Conservation (phyloP, 2,113 vertebrate species). For the Hylia prasina region DNA sequence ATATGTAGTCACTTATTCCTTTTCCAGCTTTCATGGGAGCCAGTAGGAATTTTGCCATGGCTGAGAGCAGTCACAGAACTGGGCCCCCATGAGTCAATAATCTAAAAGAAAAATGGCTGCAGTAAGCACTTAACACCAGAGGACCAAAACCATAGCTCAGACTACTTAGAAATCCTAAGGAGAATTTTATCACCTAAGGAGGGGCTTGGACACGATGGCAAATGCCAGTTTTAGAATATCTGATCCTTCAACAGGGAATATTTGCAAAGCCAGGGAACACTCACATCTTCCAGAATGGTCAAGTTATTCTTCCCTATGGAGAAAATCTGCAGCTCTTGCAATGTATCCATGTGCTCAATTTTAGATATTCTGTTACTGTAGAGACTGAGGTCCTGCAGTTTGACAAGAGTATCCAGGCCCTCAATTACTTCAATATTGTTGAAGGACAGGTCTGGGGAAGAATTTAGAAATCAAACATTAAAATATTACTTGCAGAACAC, state of each 20-base stretch:
- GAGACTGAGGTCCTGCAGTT: constrained; percentile 87
- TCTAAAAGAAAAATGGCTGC: background rate
- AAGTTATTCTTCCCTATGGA: constrained; percentile 85
- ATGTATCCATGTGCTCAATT: constrained; percentile 83
- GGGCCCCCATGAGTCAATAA: background rate
- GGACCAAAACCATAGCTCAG: background rate
- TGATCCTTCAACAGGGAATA: background rate
- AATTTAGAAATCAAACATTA: background rate
- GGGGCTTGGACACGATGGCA: background rate
- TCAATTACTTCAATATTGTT: constrained; percentile 90
- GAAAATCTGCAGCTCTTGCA: constrained; percentile 82
- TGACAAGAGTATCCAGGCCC: constrained; percentile 80
- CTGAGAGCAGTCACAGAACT: background rate
- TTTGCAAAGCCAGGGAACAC: background rate
- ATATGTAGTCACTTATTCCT: background rate
- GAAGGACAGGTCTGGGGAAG: constrained; percentile 86
- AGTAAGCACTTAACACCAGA: background rate
- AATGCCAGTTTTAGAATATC: background rate
- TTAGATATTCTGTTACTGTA: constrained; percentile 85
- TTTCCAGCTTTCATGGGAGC: background rate
- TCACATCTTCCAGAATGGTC: constrained; percentile 79
- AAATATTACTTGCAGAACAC: background rate
- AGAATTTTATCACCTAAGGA: background rate
- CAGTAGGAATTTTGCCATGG: background rate
- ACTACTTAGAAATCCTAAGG: background rate